Evolutionary conservation across 2,113 vertebrate species (phyloP), one percentile per base, ranked within the genome.

Genomic region (Nyctereutes procyonoides): DNA sequence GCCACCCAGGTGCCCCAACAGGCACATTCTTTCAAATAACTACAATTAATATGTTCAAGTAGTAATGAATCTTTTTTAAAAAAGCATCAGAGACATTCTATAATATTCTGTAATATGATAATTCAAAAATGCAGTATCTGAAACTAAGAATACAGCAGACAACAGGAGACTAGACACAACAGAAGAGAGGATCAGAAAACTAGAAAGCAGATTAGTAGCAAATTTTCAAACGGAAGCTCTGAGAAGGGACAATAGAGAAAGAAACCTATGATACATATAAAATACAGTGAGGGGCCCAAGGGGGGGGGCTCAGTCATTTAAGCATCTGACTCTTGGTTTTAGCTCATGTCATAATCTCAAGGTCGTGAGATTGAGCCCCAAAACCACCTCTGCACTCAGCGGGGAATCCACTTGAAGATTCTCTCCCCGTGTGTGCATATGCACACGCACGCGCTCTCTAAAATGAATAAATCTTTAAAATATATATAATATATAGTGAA

Each of bases 51-150:
- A 79, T 20, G 20, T 12, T 90, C 30, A 86, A 71, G 30, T 85
- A 35, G 62, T 19, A 89, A 63, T 51, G 58, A 76, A 76, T 94
- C 76, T 76, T 65, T 79, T 24, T 55, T 43, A 7, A 43, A 43
- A n/a, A 71, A 86, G 74, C 90, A 26, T 65, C 14, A 62, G 93
- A 85, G 14, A 81, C 80, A 93, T 93, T 67, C 80, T 76, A 28
- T 24, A 80, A 71, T 26, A 30, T 13, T 67, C 80, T 76, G 32
- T 24, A 80, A 71, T 26, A 30, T 13, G 58, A 22, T 65, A 51
- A 73, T 4, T 94, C 38, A 84, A 88, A 95, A 88, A 60, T 24
- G 79, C 1, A 88, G 19, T 58, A 60, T 8, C 7, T 88, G 38
- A 92, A 87, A 62, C 76, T 83, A 88, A 88, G 76, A 82, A 65